Evolutionary conservation across 2,797 vertebrate species (phyloP).

Genomic region (Lutjanus argentimaculatus): DNA sequence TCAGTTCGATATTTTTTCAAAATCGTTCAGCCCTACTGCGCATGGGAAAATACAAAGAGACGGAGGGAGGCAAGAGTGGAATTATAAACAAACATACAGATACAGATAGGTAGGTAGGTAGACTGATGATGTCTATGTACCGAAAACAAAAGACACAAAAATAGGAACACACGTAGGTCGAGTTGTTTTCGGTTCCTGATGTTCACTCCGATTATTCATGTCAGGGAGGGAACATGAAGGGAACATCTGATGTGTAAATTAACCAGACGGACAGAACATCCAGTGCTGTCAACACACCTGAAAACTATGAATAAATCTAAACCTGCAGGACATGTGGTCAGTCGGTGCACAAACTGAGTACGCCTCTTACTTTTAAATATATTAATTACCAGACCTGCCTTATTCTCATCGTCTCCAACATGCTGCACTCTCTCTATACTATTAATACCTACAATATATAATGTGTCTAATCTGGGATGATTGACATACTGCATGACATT

Average conservation of each 20-base stretch:
- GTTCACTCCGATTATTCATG: constrained; percentile 29
- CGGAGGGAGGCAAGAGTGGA: no score
- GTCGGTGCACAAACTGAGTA: not conserved
- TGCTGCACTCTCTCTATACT: not conserved
- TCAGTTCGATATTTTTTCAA: no score
- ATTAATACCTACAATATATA: not conserved
- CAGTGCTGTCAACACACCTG: not conserved
- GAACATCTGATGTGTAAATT: constrained; percentile 21
- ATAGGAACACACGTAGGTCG: not conserved
- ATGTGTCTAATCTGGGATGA: not conserved
- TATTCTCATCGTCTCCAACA: not conserved
- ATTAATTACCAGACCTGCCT: not conserved
- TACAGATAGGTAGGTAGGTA: no score
- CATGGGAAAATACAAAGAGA: no score
- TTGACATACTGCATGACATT: not conserved
- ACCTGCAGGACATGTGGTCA: not conserved
- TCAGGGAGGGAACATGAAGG: not conserved
- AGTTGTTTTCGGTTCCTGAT: constrained; percentile 14
- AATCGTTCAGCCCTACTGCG: no score
- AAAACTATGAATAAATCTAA: not conserved
- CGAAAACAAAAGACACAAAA: not conserved
- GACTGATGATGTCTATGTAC: not conserved
- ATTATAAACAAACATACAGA: not conserved
- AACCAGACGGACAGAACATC: not conserved
- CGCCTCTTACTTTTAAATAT: not conserved